A percentile compares a stretch with the other conserved stretches of the same genome.
Evolutionary conservation across 2,888 invertebrate genomes (phyloP).

Genomic region (Conomelus anceps): DNA sequence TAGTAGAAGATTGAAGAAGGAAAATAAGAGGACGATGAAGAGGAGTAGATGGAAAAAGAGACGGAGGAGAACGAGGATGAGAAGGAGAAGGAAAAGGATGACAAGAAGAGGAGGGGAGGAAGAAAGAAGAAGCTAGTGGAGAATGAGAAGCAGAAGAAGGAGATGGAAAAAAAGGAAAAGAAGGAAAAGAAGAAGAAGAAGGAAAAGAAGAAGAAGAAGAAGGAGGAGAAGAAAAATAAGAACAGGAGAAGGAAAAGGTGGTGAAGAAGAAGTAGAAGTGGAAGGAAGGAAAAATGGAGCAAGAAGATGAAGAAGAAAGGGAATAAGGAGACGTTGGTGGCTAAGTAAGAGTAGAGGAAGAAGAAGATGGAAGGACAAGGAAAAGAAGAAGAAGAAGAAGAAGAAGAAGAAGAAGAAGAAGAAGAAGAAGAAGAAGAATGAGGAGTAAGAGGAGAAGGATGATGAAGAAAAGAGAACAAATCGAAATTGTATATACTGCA

Average conservation of each 20-base stretch:
- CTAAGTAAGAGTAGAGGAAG: neutral
- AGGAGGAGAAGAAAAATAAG: neutral
- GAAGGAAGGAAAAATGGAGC: too few species aligned
- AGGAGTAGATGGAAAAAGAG: neutral
- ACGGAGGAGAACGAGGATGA: neutral
- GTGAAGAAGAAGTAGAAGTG: too few species aligned
- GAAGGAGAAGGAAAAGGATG: neutral
- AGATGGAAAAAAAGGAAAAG: too few species aligned
- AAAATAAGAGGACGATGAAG: too few species aligned
- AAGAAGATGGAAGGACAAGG: neutral
- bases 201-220: neutral
- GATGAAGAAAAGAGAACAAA: too few species aligned
- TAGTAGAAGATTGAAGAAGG: too few species aligned
- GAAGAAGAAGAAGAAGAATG: neutral
- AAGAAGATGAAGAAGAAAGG: neutral
- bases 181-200: neutral
- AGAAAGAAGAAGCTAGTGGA: too few species aligned
- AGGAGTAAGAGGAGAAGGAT: too few species aligned
- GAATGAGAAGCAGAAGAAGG: too few species aligned
- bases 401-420: neutral
- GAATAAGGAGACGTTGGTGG: too few species aligned
- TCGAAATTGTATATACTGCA: too few species aligned
- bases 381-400: neutral
- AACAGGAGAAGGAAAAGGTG: neutral
- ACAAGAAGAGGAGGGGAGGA: neutral